These are phyloP conservation scores for Probaryconus sp. DNA, from an alignment of 1,140 invertebrate species.

Conservation along the genomic window DNA sequence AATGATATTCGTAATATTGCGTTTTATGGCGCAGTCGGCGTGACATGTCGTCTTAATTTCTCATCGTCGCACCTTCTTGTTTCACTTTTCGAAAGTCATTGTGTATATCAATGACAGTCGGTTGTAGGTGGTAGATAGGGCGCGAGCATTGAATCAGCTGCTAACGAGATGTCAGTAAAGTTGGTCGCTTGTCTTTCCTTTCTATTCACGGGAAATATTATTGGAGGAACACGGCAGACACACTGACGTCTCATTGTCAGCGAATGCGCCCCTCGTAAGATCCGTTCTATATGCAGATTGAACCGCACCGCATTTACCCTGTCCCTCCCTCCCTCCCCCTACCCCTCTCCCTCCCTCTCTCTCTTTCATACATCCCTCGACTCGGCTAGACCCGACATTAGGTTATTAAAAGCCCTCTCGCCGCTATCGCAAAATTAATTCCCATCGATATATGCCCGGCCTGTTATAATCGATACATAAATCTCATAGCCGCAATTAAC, in stretches of 20 bases:
- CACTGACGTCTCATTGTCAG: constrained; percentile 47
- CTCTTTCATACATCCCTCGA: too few relatives aligned
- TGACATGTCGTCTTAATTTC: too few relatives aligned
- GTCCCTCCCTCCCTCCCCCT: background rate
- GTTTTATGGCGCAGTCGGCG: too few relatives aligned
- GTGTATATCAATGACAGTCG: constrained; percentile 13
- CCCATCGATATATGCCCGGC: constrained; percentile 1
- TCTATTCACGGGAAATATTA: constrained; percentile 27
- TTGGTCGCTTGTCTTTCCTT: constrained; percentile 22
- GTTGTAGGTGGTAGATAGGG: constrained; percentile 27
- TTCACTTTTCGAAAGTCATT: constrained; percentile 4
- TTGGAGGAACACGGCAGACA: constrained; percentile 35
- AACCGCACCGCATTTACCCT: constrained; percentile 7
- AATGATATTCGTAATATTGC: too few relatives aligned
- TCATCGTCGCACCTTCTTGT: background rate
- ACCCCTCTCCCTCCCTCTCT: too few relatives aligned
- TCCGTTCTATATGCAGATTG: constrained; percentile 52
- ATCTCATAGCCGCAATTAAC: too few relatives aligned
- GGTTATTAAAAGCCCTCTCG: constrained; percentile 27
- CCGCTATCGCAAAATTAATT: constrained; percentile 20
- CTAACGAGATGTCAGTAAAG: constrained; percentile 42
- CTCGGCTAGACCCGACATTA: constrained; percentile 11
- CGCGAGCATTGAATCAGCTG: constrained; percentile 29
- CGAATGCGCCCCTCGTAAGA: constrained; percentile 31
- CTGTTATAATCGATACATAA: too few relatives aligned